A percentile compares a stretch with the other conserved stretches of the same genome.
phyloP scores from a whole-genome alignment of 2,797 vertebrate species.

The Otus scops region DNA sequence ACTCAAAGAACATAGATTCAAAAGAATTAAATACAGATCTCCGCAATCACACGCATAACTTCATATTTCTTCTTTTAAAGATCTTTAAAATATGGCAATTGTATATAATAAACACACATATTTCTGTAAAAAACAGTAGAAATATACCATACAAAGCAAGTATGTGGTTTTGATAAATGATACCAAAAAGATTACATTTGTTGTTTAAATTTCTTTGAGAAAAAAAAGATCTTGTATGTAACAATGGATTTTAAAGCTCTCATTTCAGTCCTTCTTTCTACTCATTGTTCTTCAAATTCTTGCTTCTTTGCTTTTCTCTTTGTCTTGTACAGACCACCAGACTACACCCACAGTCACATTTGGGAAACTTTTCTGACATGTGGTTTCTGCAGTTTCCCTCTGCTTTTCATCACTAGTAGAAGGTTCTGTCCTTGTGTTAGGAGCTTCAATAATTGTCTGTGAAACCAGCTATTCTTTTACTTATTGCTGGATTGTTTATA shows the following conservation, averaged over 20 bases:
- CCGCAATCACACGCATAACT: background rate
- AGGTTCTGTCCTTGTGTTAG: slow-evolving; percentile 19
- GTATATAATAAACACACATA: background rate
- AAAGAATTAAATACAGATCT: background rate
- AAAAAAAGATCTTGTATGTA: background rate
- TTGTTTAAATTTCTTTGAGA: background rate
- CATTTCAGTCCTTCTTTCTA: background rate
- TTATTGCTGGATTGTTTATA: slow-evolving; percentile 54
- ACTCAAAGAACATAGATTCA: background rate
- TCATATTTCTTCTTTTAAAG: background rate
- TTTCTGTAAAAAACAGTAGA: background rate
- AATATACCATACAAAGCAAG: background rate
- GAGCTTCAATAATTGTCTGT: no score
- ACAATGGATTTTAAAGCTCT: background rate
- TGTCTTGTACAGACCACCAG: slow-evolving; percentile 49
- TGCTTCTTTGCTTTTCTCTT: slow-evolving; percentile 43
- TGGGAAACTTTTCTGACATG: slow-evolving; percentile 62
- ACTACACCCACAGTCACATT: slow-evolving; percentile 53
- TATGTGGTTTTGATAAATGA: background rate
- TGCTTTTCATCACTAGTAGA: slow-evolving; percentile 50
- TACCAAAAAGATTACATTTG: background rate
- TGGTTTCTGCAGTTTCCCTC: slow-evolving; percentile 65
- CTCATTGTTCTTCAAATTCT: slow-evolving; percentile 45
- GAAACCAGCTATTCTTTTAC: background rate
- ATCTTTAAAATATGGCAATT: background rate